Base-by-base conservation (phyloP, 2,888 invertebrate genomes). In the Nephrocerus scutellatus region DNA sequence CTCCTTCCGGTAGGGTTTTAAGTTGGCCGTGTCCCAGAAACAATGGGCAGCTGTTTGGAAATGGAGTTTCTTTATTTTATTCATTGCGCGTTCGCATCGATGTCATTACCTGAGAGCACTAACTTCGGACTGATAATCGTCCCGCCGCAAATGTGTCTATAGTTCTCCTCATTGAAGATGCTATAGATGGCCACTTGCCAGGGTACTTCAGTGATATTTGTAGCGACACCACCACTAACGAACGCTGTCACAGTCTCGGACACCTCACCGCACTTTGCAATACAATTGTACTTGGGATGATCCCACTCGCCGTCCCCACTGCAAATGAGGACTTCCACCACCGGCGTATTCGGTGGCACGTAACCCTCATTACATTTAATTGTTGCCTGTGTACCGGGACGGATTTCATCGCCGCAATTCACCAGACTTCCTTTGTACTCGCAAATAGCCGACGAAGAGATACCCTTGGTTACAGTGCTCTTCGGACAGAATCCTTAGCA, bases 181-280 rank as follows among this genome's bases (percentile, higher is more conserved):
- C 24, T 19, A 30, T 47, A 52, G 12, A 54, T 41, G 8, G 40
- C 50, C 1, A 44, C 48, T 37, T 54, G 50, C 54, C 54, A 54
- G 3, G 54, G 54, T 5, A 50, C 46, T n/a, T 30, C 7, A 5
- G 45, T 45, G 18, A 44, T 49, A 21, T 48, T 46, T 1, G 30
- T 36, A 1, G 0, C 1, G 10, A 42, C 29, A 4, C 49, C 52
- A 12, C 43, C 35, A n/a, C 29, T 18, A 10, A 43, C 13, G 30
- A 50, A 50, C 13, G 26, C 14, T 26, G 10, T 46, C 46, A 30
- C 46, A 43, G 9, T 42, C 19, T 14, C 34, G 39, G 23, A 15
- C 46, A 14, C 44, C 13, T 46, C 29, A 2, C 62, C 62, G 32
- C 63, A 66, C 3, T 51, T 39, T 4, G 55, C 56, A 9, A 39